phyloP scores from a whole-genome alignment of 2,888 invertebrate genomes.

The Rhogogaster chlorosoma region DNA sequence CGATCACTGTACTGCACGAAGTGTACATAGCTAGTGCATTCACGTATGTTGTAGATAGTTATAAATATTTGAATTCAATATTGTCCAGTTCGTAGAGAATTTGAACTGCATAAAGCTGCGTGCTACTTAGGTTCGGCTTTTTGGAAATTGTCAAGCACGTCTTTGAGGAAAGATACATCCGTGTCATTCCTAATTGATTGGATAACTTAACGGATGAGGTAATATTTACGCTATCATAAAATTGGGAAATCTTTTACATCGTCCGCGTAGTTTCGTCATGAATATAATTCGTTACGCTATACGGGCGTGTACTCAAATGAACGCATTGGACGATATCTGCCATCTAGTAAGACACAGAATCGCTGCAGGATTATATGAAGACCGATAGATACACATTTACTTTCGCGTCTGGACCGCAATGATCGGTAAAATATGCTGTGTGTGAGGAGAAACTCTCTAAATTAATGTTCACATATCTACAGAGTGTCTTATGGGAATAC shows the following conservation, averaged over 20 bases:
- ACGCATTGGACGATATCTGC: background rate
- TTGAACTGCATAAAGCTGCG: background rate
- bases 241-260: background rate
- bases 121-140: background rate
- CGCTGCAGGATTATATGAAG: background rate
- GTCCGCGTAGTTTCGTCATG: constrained; percentile 20
- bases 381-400: constrained; percentile 8
- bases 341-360: background rate
- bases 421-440: constrained; percentile 29
- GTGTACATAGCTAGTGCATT: background rate
- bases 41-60: background rate
- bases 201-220: background rate
- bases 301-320: background rate
- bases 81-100: background rate
- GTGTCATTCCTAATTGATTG: background rate
- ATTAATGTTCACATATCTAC: background rate
- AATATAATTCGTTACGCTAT: constrained; percentile 3
- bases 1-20: background rate
- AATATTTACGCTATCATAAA: constrained; percentile 17
- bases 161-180: background rate
- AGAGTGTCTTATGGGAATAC: background rate
- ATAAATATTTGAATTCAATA: background rate
- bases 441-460: constrained; percentile 40
- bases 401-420: constrained; percentile 32
- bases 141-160: background rate